Evolutionary conservation across 2,888 invertebrate species (phyloP), one percentile per base, ranked within the genome.

Genomic region (Allygus modestus): DNA sequence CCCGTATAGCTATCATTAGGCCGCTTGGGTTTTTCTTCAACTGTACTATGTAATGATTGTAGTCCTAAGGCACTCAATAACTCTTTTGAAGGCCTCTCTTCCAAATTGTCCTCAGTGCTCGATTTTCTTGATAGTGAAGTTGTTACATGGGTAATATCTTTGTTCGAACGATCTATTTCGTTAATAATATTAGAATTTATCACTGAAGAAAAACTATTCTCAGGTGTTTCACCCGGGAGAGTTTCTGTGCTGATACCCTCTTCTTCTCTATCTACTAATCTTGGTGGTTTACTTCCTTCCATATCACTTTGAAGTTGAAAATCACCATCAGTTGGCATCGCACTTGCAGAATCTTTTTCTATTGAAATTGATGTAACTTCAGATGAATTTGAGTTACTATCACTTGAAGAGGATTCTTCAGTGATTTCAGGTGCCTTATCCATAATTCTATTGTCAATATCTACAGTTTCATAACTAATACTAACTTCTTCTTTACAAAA

Each of bases 31-130:
- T 86, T 84, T 17, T 83, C 79, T 26, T 71, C 71, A 89, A 87
- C 95, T 0, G 89, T 89, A 0, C 95, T 95, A 9, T 94, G 95
- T 88, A 95, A 92, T 0, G 96, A 96, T 43, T 96, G 92, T 71
- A 97, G 89, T 0, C 97, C 97, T 43, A 97, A 90, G 9, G 95
- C 94, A 88, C 95, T 92, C 0, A 97, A 90, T 77, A 93, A 94
- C 88, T 96, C 96, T 88, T 97, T 96, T 61, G 93, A 92, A 71
- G 93, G 93, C 84, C 94, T 92, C 85, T 93, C 93, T 87, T 94
- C 94, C 0, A 94, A 94, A 0, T 94, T 93, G 87, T 94, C 87
- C 81, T 87, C 85, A 41, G 73, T 75, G 28, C 69, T 86, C 28
- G 46, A 82, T 79, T 85, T 85, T 71, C 23, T 71, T 37, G 41